phyloP scores from a whole-genome alignment of 1,140 invertebrate species.

The Heliconius himera region DNA sequence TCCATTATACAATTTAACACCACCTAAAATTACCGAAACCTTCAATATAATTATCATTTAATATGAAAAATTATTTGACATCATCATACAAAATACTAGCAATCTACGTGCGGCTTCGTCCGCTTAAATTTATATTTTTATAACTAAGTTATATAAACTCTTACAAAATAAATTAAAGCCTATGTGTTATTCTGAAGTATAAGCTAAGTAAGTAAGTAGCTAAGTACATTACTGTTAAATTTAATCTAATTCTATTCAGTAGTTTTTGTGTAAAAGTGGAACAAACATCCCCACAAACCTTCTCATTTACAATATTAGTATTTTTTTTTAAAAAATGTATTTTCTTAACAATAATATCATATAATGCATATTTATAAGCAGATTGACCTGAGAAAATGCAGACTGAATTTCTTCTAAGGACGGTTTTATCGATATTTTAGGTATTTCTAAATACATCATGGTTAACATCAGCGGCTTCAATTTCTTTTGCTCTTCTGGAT shows the following conservation, averaged over 20 bases:
- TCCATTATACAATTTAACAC: slow-evolving; percentile 82
- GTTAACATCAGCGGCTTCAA: slow-evolving; percentile 82
- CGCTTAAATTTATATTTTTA: no score
- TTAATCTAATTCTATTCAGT: no score
- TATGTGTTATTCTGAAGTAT: no score
- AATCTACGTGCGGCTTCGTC: no score
- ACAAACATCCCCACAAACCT: no score
- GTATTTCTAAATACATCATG: slow-evolving; percentile 84
- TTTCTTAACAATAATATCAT: neutral
- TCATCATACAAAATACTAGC: neutral
- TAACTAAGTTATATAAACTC: no score
- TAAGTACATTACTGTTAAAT: no score
- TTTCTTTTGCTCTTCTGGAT: slow-evolving; percentile 70
- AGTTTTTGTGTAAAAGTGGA: no score
- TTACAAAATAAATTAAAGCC: no score
- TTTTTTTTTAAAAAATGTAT: no score
- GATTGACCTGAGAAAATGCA: slow-evolving; percentile 84
- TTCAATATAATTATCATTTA: neutral
- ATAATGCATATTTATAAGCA: neutral
- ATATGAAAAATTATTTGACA: slow-evolving; percentile 21
- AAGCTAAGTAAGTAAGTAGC: no score
- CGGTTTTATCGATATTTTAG: slow-evolving; percentile 83
- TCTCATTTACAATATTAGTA: no score
- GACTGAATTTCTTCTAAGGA: slow-evolving; percentile 88
- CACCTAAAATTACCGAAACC: slow-evolving; percentile 51